Evolutionary conservation across 2,888 invertebrate genomes (phyloP).

Genomic region (Ypsolopha sequella): DNA sequence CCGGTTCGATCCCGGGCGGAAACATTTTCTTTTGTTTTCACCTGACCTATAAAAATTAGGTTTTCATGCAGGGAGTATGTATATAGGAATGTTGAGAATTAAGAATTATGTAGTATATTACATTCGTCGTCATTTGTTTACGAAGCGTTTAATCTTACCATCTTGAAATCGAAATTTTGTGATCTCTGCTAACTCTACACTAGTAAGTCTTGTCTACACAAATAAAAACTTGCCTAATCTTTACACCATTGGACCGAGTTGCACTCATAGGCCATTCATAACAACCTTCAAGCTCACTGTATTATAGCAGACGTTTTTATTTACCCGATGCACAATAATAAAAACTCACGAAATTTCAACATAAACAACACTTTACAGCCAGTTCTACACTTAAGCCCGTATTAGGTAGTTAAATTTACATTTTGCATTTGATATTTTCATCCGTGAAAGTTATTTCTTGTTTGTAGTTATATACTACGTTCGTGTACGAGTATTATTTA

Average conservation of each 20-base stretch:
- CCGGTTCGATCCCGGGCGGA: constrained; percentile 67
- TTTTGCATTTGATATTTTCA: constrained; percentile 65
- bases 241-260: constrained; percentile 21
- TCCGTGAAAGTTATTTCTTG: constrained; percentile 60
- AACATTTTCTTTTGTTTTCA: constrained; percentile 21
- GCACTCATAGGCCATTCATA: constrained; percentile 60
- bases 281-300: constrained; percentile 29
- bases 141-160: too few species aligned
- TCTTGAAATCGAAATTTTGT: too few species aligned
- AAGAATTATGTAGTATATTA: too few species aligned
- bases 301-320: constrained; percentile 61
- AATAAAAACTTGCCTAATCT: constrained; percentile 20
- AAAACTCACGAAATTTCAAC: constrained; percentile 61
- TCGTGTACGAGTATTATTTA: constrained; percentile 35
- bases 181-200: too few species aligned
- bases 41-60: too few species aligned
- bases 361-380: constrained; percentile 58
- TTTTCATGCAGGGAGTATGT: too few species aligned
- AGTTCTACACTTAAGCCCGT: constrained; percentile 48
- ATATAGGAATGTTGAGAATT: too few species aligned
- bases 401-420: constrained; percentile 69
- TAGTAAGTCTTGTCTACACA: constrained; percentile 19
- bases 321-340: constrained; percentile 50
- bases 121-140: too few species aligned
- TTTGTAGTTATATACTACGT: constrained; percentile 22